Evolutionary conservation across 2,113 vertebrate species (phyloP), one percentile per base, ranked within the genome.

Genomic region (Pogonocichla stellata): DNA sequence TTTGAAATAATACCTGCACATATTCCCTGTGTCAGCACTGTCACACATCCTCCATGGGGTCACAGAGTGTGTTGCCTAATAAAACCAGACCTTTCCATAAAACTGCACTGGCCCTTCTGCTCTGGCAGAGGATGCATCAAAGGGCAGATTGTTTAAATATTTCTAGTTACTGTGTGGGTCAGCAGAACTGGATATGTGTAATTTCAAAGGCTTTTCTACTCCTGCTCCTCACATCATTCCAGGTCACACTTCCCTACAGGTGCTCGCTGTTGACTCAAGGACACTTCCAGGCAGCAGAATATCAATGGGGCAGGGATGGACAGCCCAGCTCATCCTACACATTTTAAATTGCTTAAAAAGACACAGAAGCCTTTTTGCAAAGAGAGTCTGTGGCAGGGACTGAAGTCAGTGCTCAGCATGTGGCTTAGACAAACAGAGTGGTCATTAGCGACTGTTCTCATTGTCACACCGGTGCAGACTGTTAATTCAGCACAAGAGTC

Each of bases 401-500:
- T 79, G 90, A 87, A 95, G 85, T 87, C 80, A 78, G 82, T 31
- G 93, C 88, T 85, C 65, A 89, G 93, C 80, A 88, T 80, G 94
- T 87, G 91, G 94, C 84, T 95, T 74, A 78, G 90, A 56, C 89
- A 90, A 97, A 95, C 84, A 91, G 80, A 91, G 80, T 67, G 83
- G 95, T 74, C 96, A 84, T 93, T 94, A 96, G 91, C 31, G 86
- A 40, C 80, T 78, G 69, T 66, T 93, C 94, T 78, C 94, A 80
- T 88, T 86, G 86, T 88, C 92, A 88, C 88, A 93, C 83, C 19
- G n/a, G 82, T 64, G 70, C 19, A 91, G 92, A 90, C 88, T 95
- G 86, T 89, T 97, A 96, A 95, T 96, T 93, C 93, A 90, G 95
- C 88, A 92, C 87, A 83, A 92, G 94, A 93, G 90, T 91, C 88